Conservation (phyloP, 1,140 invertebrate genomes). For the Stenopsyche tienmushanensis region DNA sequence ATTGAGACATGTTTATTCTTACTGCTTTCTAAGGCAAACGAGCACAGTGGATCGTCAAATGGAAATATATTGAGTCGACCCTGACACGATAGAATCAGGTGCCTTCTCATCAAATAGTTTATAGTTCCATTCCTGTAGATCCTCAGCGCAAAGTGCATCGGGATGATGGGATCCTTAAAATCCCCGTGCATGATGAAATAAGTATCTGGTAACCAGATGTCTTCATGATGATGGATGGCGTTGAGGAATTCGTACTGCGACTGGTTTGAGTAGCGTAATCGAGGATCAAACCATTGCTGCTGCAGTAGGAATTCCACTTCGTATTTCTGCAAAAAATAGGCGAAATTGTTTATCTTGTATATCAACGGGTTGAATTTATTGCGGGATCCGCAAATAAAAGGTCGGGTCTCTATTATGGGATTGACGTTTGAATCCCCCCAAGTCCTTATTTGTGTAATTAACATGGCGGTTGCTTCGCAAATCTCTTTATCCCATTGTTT, state of each 20-base stretch:
- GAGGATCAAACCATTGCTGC: constrained; percentile 88
- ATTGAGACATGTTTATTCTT: constrained; percentile 66
- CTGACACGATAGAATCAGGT: constrained; percentile 85
- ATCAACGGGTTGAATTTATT: too few species aligned
- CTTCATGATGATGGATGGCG: constrained; percentile 85
- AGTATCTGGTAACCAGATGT: constrained; percentile 90
- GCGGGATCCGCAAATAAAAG: too few species aligned
- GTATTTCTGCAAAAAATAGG: constrained; percentile 74
- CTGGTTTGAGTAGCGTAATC: constrained; percentile 81
- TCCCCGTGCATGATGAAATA: constrained; percentile 95
- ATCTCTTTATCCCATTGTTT: too few species aligned
- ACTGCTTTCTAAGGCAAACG: constrained; percentile 94
- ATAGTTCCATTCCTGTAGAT: constrained; percentile 91
- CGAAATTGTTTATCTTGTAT: too few species aligned
- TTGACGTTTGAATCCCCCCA: too few species aligned
- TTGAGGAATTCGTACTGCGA: constrained; percentile 84
- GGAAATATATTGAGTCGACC: constrained; percentile 92
- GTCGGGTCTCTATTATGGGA: too few species aligned
- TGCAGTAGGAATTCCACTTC: constrained; percentile 90
- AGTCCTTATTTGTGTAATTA: too few species aligned
- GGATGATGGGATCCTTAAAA: constrained; percentile 88
- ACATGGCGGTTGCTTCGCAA: too few species aligned
- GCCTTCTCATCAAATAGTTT: constrained; percentile 87
- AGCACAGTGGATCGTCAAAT: constrained; percentile 92
- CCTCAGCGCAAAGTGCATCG: constrained; percentile 85